A percentile compares a stretch with the other conserved stretches of the same genome.
phyloP scores from a whole-genome alignment of 2,888 invertebrate species.

The Drosophila greeni region DNA sequence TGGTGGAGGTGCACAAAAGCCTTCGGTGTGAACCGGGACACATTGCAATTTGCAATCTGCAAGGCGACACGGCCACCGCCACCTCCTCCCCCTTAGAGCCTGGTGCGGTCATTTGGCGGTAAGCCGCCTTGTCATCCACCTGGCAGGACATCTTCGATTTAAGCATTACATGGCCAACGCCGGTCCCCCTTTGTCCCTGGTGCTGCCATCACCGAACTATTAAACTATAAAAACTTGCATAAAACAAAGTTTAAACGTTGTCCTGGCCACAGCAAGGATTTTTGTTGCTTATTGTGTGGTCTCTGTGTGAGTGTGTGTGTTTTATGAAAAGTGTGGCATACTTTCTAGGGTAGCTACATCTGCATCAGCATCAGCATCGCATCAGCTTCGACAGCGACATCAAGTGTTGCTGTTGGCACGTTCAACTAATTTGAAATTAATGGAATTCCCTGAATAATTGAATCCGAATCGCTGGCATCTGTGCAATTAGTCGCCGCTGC shows the following conservation, averaged over 20 bases:
- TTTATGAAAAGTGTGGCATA: slow-evolving; percentile 56
- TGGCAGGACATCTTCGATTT: slow-evolving; percentile 65
- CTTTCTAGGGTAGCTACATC: slow-evolving; percentile 41
- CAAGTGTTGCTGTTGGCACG: slow-evolving; percentile 67
- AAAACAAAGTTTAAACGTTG: slow-evolving; percentile 59
- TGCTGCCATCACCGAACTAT: slow-evolving; percentile 41
- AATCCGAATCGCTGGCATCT: slow-evolving; percentile 74
- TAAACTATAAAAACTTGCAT: slow-evolving; percentile 65
- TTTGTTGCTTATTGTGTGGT: slow-evolving; percentile 21
- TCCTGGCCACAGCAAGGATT: slow-evolving; percentile 40
- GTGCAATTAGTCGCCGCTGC: slow-evolving; percentile 68
- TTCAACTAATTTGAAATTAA: slow-evolving; percentile 74
- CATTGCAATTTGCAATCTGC: slow-evolving; percentile 62
- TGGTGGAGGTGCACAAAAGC: slow-evolving; percentile 24
- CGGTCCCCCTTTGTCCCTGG: too few relatives aligned
- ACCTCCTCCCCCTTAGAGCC: slow-evolving; percentile 13
- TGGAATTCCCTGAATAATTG: slow-evolving; percentile 76
- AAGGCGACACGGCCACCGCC: slow-evolving; percentile 4
- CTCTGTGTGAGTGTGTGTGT: slow-evolving; percentile 35
- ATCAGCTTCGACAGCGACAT: slow-evolving; percentile 33
- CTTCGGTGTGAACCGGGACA: slow-evolving; percentile 62
- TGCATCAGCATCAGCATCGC: neutral
- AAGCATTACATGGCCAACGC: slow-evolving; percentile 24
- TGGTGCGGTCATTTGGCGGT: slow-evolving; percentile 70
- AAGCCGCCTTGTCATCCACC: slow-evolving; percentile 62